Evolutionary conservation across 2,797 vertebrate species (phyloP).

Genomic region (Coregonus ussuriensis): DNA sequence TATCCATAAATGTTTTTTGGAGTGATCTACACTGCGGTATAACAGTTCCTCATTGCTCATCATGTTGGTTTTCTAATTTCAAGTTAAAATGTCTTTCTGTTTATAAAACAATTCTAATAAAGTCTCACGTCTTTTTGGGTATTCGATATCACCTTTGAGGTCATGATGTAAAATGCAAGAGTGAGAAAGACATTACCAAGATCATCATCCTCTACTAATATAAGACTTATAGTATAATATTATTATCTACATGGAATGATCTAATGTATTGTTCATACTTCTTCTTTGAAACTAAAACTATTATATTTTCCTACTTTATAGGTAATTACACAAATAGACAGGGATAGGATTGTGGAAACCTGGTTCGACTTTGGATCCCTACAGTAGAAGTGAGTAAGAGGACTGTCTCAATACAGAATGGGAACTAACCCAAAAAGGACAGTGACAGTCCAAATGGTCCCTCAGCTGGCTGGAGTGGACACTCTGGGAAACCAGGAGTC

Average conservation of each 20-base stretch:
- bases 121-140: not conserved
- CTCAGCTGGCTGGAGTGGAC: constrained; percentile 75
- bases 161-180: not conserved
- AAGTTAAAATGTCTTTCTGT: not conserved
- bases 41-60: not conserved
- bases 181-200: not conserved
- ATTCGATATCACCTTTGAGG: not conserved
- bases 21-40: not conserved
- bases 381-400: constrained; percentile 28
- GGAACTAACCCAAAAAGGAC: constrained; percentile 90
- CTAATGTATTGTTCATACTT: not conserved
- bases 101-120: not conserved
- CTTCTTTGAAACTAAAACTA: constrained; percentile 22
- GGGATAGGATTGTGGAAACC: constrained; percentile 25
- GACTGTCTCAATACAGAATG: constrained; percentile 73
- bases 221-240: too few species aligned
- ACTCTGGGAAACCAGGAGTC: constrained; percentile 69
- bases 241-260: not conserved
- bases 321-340: constrained; percentile 42
- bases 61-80: not conserved
- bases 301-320: constrained; percentile 57
- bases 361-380: constrained; percentile 61
- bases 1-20: not conserved
- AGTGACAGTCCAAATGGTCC: constrained; percentile 79
- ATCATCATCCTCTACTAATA: too few species aligned